Base-by-base conservation (phyloP, 2,888 invertebrate species). In the Suillia variegata region DNA sequence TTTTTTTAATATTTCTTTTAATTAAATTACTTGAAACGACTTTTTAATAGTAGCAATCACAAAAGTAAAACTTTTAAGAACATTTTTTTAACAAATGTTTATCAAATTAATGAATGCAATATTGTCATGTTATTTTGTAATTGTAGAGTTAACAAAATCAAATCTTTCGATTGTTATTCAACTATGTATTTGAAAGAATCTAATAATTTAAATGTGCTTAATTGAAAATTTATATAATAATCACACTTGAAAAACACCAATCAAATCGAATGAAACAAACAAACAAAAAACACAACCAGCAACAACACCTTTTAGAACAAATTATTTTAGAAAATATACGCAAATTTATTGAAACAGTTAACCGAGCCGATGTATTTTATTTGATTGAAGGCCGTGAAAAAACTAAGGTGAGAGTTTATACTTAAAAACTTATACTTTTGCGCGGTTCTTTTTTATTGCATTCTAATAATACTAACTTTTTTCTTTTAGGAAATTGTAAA, bases 281-380 rank as follows among this genome's bases (percentile, higher is more conserved):
- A 42, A 54, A 54, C 47, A 45, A 54, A 45, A 17, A 15, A 24
- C 38, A 58, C 31, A n/a, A 18, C 5, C 13, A 58, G 34, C 48
- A 56, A 26, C 45, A 54, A 52, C 34, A 57, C 26, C 54, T 38
- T 34, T 59, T 52, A 34, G 47, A 24, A 33, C 51, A 59, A 55
- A 55, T 18, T 20, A 49, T 22, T 55, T 47, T 52, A 55, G 33
- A 33, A 55, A 59, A 55, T 59, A 59, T 55, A 59, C 48, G 34
- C 52, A 51, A 59, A 55, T 55, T 34, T 33, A 6, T 52, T 47
- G 24, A 51, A 59, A 52, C 17, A 45, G 6, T 20, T 18, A 38
- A 38, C 4, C 20, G 5, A 38, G n/a, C 38, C 4, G n/a, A 38
- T 13, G 6, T n/a, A n/a, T 38, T 38, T 38, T 38, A 38, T 38